Conservation (phyloP, 1,140 invertebrate species). For the Euura saliciscinereae region DNA sequence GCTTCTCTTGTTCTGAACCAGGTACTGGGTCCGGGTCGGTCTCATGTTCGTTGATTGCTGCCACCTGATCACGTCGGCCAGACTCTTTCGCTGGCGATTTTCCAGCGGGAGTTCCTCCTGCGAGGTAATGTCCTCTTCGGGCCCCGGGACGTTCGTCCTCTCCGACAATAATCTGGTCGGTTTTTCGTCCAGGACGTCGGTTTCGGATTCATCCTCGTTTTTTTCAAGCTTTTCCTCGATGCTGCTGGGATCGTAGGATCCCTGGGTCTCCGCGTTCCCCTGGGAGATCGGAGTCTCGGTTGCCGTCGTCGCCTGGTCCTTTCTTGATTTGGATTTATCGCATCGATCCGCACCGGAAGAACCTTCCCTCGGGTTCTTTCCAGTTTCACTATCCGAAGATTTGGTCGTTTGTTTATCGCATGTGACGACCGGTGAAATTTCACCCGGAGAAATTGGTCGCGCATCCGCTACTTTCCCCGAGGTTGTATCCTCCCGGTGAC, state of each 20-base stretch:
- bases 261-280: too few relatives aligned
- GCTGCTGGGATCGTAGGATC: too few relatives aligned
- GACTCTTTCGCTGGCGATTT: background rate
- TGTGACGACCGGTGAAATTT: too few relatives aligned
- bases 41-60: slow-evolving; percentile 11
- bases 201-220: background rate
- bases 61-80: background rate
- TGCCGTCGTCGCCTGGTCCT: too few relatives aligned
- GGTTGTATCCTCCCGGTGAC: background rate
- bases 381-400: too few relatives aligned
- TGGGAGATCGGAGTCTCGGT: too few relatives aligned
- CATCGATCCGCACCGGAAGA: too few relatives aligned
- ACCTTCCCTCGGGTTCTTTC: too few relatives aligned
- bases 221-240: too few relatives aligned
- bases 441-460: background rate
- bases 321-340: too few relatives aligned
- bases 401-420: too few relatives aligned
- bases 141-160: background rate
- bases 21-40: background rate
- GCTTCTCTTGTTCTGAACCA: background rate
- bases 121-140: background rate
- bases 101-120: background rate
- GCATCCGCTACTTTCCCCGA: background rate
- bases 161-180: background rate
- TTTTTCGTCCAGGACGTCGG: background rate